Conservation (phyloP, 1,140 invertebrate species). For the Pseudomyrmex pallidus region DNA sequence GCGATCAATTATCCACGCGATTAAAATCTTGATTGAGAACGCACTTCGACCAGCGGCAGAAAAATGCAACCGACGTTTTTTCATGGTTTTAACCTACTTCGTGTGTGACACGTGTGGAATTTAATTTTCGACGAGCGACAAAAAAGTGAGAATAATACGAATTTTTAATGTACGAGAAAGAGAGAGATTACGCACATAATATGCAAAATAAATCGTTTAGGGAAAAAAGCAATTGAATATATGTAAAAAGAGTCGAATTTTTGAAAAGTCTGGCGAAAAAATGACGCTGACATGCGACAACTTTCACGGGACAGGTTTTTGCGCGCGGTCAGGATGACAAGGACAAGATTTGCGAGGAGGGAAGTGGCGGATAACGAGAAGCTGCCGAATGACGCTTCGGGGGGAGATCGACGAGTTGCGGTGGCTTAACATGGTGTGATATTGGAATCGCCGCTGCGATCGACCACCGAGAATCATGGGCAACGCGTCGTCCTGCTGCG, state of each 20-base stretch:
- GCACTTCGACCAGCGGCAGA: not conserved
- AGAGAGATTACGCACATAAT: too few relatives aligned
- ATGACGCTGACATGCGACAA: conserved; percentile 50
- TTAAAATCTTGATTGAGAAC: conserved; percentile 35
- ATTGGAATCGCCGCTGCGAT: not conserved
- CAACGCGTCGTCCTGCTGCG: conserved; percentile 66
- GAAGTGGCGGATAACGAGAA: not conserved
- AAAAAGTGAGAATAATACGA: not conserved
- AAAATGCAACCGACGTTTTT: conserved; percentile 1
- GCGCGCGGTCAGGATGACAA: conserved; percentile 54
- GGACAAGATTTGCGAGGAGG: conserved; percentile 24
- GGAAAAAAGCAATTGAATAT: not conserved
- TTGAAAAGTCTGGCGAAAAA: not conserved
- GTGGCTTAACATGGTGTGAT: not conserved
- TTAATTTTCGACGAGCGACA: not conserved
- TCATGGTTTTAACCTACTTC: not conserved
- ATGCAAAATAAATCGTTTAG: not conserved
- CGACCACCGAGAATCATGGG: conserved; percentile 57
- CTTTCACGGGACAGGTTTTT: conserved; percentile 66
- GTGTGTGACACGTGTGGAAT: not conserved
- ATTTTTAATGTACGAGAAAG: not conserved
- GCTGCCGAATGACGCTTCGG: not conserved
- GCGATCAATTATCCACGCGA: conserved; percentile 37
- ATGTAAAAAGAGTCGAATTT: not conserved
- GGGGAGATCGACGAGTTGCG: not conserved